Base-by-base conservation (phyloP, 2,797 vertebrate species). In the Alfaro cultratus region DNA sequence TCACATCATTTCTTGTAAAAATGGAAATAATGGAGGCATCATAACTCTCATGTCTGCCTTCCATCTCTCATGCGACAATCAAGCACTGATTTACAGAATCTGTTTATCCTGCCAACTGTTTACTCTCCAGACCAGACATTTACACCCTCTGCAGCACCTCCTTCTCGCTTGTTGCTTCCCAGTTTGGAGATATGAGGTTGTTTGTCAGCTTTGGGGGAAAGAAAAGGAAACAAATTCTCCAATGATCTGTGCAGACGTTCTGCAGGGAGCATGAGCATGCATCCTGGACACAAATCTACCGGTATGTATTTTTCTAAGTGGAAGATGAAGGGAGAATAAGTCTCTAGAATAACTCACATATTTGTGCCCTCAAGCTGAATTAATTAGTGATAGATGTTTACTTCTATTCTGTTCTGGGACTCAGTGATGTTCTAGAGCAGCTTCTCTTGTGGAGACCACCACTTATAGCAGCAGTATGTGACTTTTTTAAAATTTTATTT, bases 51-150 rank as follows among this genome's bases (percentile, higher is more conserved):
- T 64, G 23, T 77, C 64, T 76, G 75, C 78, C 39, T 26, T 68
- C 76, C 62, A 83, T 84, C 21, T 6, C 49, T 18, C 3, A 72
- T 43, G 55, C 79, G 83, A 75, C 1, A 64, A 29, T 21, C 45
- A 73, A 74, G 76, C 78, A 81, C 36, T 82, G 53, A 83, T 89
- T 88, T 79, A 85, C 49, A 26, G 64, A 74, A 70, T 79, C 47
- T 85, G 80, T 89, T 89, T 83, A 76, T 73, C 80, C 83, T 85
- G 77, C 78, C 84, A 85, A 73, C 53, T 73, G 21, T 76, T 83
- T 87, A 73, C 74, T 60, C 74, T 80, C 82, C 68, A 84, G 64
- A 79, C 78, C 75, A 84, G 80, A 82, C 77, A 75, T 82, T 80
- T 75, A 76, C 57, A 80, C 72, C 73, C 79, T 73, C 67, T 45